Evolutionary conservation across 2,888 invertebrate species (phyloP).

Genomic region (Hipparchia sbordonii): DNA sequence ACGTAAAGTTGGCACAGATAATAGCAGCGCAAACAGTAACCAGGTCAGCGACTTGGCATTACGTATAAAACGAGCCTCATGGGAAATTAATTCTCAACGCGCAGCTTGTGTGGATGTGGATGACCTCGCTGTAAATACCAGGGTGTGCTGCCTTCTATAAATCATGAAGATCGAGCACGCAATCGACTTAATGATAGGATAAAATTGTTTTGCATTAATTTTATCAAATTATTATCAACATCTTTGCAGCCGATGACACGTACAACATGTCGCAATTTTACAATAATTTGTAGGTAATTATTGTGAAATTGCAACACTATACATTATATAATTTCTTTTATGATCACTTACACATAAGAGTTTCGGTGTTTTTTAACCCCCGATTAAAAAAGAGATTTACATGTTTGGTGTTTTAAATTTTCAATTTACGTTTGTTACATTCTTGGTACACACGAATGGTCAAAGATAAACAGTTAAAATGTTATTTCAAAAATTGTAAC

Average conservation of each 20-base stretch:
- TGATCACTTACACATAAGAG: neutral
- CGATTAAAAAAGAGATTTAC: too few species aligned
- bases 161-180: slow-evolving; percentile 34
- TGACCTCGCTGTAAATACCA: slow-evolving; percentile 38
- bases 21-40: slow-evolving; percentile 52
- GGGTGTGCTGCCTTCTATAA: slow-evolving; percentile 35
- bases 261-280: neutral
- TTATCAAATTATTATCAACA: slow-evolving; percentile 18
- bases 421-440: too few species aligned
- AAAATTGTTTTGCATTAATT: slow-evolving; percentile 19
- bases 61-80: slow-evolving; percentile 39
- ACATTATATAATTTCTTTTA: neutral
- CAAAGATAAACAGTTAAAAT: neutral
- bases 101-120: slow-evolving; percentile 34
- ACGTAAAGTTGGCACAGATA: slow-evolving; percentile 53
- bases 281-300: too few species aligned
- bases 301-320: too few species aligned
- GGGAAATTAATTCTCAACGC: slow-evolving; percentile 47
- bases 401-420: too few species aligned
- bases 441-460: neutral
- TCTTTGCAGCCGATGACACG: neutral
- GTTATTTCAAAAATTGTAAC: too few species aligned
- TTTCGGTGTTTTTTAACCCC: neutral
- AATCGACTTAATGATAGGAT: slow-evolving; percentile 31
- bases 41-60: slow-evolving; percentile 49